Conservation (phyloP, 1,140 invertebrate genomes). For the Cataglyphis hispanica region DNA sequence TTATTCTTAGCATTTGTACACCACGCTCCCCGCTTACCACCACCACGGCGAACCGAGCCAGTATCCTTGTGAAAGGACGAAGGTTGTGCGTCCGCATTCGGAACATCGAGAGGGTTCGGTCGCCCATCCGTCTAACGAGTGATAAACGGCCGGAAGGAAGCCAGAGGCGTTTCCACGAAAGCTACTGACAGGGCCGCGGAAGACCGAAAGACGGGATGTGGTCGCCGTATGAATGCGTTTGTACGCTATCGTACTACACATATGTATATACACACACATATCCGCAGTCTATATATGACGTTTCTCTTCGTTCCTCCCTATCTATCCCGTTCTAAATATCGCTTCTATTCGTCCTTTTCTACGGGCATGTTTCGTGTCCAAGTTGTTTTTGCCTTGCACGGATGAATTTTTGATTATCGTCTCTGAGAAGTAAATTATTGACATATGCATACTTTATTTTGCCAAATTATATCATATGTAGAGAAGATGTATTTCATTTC, state of each 20-base stretch:
- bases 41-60: background rate
- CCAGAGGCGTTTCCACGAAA: slow-evolving; percentile 80
- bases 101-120: slow-evolving; percentile 37
- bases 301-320: background rate
- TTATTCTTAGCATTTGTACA: slow-evolving; percentile 25
- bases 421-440: background rate
- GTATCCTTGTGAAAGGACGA: slow-evolving; percentile 58
- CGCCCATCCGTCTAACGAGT: slow-evolving; percentile 69
- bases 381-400: slow-evolving; percentile 5
- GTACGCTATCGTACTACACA: slow-evolving; percentile 30
- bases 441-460: background rate
- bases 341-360: background rate
- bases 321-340: slow-evolving; percentile 23
- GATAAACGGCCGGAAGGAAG: slow-evolving; percentile 85
- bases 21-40: background rate
- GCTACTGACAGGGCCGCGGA: slow-evolving; percentile 71
- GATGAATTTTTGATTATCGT: background rate
- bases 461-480: no score
- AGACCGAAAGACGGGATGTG: slow-evolving; percentile 77
- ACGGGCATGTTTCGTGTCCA: background rate
- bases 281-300: slow-evolving; percentile 5
- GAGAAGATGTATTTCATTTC: no score
- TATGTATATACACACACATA: background rate
- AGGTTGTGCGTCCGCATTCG: background rate
- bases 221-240: slow-evolving; percentile 66